Percentiles rank a stretch among this genome's conserved stretches.
phyloP scores from a whole-genome alignment of 2,888 invertebrate genomes.

The Dioctria rufipes region DNA sequence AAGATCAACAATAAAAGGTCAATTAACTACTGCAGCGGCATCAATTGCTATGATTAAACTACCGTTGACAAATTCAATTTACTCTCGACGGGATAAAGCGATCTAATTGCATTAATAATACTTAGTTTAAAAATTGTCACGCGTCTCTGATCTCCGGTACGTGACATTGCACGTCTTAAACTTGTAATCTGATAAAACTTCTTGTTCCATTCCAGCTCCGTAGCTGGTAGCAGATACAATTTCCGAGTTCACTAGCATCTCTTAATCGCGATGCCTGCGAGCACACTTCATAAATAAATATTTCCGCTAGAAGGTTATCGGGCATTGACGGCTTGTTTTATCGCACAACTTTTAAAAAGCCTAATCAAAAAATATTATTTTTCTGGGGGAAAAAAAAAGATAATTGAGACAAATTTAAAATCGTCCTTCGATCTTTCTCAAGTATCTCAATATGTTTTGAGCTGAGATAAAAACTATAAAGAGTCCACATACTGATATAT shows the following conservation, averaged over 20 bases:
- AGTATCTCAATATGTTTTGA: too few species aligned
- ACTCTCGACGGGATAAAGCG: constrained; percentile 11
- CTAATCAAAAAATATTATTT: background rate
- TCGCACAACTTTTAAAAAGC: background rate
- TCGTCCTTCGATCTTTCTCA: too few species aligned
- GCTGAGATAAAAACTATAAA: too few species aligned
- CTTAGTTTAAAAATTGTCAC: constrained; percentile 21
- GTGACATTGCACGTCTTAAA: constrained; percentile 1
- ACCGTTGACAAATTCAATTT: constrained; percentile 44
- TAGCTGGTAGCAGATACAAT: background rate
- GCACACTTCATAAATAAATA: constrained; percentile 2
- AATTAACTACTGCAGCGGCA: constrained; percentile 23
- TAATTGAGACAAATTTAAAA: background rate
- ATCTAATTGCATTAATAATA: constrained; percentile 8
- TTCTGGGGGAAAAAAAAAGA: background rate
- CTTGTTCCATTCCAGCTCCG: background rate
- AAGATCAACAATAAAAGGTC: constrained; percentile 36
- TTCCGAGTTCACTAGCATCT: constrained; percentile 18
- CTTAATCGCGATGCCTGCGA: background rate
- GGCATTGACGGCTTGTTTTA: constrained; percentile 7
- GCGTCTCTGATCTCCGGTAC: constrained; percentile 17
- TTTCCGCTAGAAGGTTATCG: constrained; percentile 34
- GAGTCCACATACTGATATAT: too few species aligned
- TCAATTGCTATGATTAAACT: constrained; percentile 12
- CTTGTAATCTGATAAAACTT: background rate